Base-by-base conservation (phyloP, 2,888 invertebrate species). In the Ormyrus thymus region DNA sequence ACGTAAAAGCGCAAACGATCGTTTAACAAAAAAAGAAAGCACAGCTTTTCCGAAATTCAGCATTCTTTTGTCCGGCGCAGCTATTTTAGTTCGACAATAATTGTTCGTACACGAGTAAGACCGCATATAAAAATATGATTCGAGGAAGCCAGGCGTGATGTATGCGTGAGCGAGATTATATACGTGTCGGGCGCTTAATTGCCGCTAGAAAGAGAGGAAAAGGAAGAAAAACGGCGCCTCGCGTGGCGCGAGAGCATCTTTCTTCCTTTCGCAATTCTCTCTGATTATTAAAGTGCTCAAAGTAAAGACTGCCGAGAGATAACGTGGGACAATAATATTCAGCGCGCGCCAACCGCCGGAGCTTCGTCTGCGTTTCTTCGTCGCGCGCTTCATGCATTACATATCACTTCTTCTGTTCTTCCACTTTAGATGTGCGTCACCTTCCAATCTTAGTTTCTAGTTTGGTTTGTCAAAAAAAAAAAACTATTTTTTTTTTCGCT, bases 251-350 rank as follows among this genome's bases (percentile, higher is more conserved):
- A 43, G 66, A n/a, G 66, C 45, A 43, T 7, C n/a, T 53, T 53
- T 53, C 51, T 66, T 66, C 11, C 53, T 48, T 70, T 76, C 70
- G 70, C 70, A 58, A 64, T 64, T 70, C 58, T 45, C 61, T 79
- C 76, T 79, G 59, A 75, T 79, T 71, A 79, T 66, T 71, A 71
- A 71, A 79, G 71, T 79, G 75, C 65, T 79, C 66, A 71, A 59
- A 61, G 65, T 66, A 64, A 79, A 72, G 71, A 79, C 75, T 79
- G 69, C 51, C 70, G 55, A 74, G 29, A 29, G 79, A 71, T 75
- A 79, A 78, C 66, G 59, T 13, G 75, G 29, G 55, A 79, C 71
- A 75, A 71, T 62, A 65, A 55, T 66, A 70, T 56, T 72, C 72
- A 70, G 45, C 29, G 69, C 56, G 64, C 73, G 65, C 48, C 61